Conservation (phyloP, 2,888 invertebrate genomes). For the Tortricodes alternella region DNA sequence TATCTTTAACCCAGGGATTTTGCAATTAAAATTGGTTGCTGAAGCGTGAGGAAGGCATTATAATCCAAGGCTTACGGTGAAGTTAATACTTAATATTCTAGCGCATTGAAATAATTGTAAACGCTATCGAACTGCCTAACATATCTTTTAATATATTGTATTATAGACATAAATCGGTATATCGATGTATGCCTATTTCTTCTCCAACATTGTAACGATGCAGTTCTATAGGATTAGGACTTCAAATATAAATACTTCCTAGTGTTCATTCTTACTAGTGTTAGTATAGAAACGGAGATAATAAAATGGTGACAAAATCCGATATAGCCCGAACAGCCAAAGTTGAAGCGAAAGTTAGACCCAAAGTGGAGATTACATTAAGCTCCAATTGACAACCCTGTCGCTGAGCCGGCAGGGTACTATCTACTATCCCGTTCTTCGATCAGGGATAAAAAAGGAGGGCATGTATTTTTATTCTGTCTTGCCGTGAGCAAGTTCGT, state of each 20-base stretch:
- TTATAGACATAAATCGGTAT: too few relatives aligned
- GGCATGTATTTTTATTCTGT: background rate
- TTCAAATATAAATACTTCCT: background rate
- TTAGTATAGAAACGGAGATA: background rate
- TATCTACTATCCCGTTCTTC: background rate
- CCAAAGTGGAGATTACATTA: background rate
- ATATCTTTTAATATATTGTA: too few relatives aligned
- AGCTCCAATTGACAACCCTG: background rate
- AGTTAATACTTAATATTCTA: constrained; percentile 5
- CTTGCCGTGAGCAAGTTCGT: background rate
- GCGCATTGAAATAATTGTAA: background rate
- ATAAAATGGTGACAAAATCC: background rate
- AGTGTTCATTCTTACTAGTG: background rate
- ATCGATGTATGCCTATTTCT: too few relatives aligned
- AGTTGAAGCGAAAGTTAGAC: background rate
- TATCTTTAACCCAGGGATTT: constrained; percentile 8
- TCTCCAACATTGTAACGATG: too few relatives aligned
- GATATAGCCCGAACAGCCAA: background rate
- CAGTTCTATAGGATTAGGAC: too few relatives aligned
- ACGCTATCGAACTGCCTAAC: too few relatives aligned
- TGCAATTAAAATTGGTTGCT: constrained; percentile 18
- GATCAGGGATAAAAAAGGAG: background rate
- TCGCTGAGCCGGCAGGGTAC: background rate
- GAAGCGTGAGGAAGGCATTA: constrained; percentile 17
- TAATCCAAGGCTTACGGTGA: constrained; percentile 5